These are phyloP conservation scores for Ptychodera flava DNA, from an alignment of 35 echinoderm and acorn worm species.

Conservation along the genomic window DNA sequence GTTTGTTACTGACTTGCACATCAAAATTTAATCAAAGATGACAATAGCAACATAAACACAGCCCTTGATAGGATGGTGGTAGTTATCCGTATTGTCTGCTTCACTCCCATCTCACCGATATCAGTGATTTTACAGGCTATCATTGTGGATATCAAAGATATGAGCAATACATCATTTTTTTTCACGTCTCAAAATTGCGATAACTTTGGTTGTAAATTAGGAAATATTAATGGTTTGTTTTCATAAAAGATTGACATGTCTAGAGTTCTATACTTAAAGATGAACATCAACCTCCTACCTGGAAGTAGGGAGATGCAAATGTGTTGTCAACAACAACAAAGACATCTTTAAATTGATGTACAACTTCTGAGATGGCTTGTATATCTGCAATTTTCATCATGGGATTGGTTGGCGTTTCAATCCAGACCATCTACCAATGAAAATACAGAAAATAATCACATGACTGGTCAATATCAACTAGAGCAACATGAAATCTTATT, in stretches of 20 bases:
- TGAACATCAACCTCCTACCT: slow-evolving; percentile 67
- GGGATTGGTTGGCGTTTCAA: slow-evolving; percentile 85
- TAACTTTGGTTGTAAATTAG: neutral
- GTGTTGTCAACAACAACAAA: slow-evolving; percentile 78
- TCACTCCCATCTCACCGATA: neutral
- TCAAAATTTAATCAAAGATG: no score
- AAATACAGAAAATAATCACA: neutral
- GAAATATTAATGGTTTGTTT: neutral
- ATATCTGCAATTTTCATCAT: slow-evolving; percentile 62
- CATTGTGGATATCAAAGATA: no score
- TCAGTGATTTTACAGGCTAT: no score
- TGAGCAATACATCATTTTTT: no score
- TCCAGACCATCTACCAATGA: slow-evolving; percentile 61
- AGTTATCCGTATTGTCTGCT: no score
- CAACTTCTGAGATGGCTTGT: slow-evolving; percentile 45
- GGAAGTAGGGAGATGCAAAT: slow-evolving; percentile 81
- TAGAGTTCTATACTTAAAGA: slow-evolving; percentile 3
- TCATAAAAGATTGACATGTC: neutral
- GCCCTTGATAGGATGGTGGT: no score
- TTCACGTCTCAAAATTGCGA: no score
- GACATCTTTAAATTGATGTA: slow-evolving; percentile 27
- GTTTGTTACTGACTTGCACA: no score
- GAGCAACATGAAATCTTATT: neutral
- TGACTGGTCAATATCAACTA: neutral
- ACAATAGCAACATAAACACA: no score